Conservation (phyloP, 2,113 vertebrate genomes). For the Malurus alboscapulatus region DNA sequence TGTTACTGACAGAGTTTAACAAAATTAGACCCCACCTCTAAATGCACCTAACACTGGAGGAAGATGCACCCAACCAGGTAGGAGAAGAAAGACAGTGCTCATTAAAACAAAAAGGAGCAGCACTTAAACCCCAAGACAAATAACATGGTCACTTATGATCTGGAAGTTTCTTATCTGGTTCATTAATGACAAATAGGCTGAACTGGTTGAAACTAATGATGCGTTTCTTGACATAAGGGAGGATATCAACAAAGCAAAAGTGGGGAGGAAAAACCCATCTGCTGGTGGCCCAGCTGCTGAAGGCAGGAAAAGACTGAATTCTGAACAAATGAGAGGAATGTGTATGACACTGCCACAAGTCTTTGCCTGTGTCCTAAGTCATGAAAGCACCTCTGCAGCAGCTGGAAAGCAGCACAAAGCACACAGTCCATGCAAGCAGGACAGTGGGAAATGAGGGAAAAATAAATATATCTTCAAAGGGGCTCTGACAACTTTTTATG, state of each 20-base stretch:
- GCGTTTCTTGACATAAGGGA: not conserved
- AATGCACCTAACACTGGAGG: not conserved
- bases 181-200: not conserved
- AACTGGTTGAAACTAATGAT: conserved; percentile 6
- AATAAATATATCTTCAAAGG: not conserved
- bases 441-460: not conserved
- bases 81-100: not conserved
- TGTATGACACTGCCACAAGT: not conserved
- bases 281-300: not conserved
- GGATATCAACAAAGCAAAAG: rapidly evolving
- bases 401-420: not conserved
- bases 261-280: not conserved
- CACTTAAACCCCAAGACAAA: not conserved
- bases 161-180: not conserved
- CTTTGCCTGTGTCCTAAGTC: not conserved
- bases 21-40: not conserved
- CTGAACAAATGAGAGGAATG: not conserved
- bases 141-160: not conserved
- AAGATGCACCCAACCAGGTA: not conserved
- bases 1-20: not conserved
- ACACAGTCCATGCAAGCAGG: not conserved
- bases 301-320: not conserved
- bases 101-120: conserved; percentile 3
- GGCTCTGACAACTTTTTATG: not conserved
- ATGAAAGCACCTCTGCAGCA: not conserved